Evolutionary conservation across 1,140 invertebrate species (phyloP).

Genomic region (Drosophila fuyamai): DNA sequence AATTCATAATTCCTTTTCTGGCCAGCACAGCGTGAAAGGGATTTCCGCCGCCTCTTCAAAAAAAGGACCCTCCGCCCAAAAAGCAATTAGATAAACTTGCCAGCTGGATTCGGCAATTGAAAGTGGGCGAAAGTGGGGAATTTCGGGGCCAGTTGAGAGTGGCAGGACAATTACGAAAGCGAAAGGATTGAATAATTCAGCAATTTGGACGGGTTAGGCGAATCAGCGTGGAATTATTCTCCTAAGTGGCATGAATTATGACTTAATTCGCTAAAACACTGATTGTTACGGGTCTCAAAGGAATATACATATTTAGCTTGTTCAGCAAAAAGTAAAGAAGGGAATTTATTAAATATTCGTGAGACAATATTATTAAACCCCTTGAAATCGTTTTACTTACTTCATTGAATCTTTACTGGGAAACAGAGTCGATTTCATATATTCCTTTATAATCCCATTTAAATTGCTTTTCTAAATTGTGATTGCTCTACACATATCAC

Average conservation of each 20-base stretch:
- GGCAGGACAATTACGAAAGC: conserved; percentile 49
- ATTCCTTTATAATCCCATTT: not conserved
- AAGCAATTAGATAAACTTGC: conserved; percentile 78
- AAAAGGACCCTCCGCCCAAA: conserved; percentile 16
- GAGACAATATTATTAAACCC: too few species aligned
- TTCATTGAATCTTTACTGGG: not conserved
- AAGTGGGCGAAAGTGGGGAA: conserved; percentile 30
- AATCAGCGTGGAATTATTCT: conserved; percentile 29
- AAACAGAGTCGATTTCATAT: not conserved
- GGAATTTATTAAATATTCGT: not conserved
- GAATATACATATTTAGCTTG: not conserved
- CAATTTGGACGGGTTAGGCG: conserved; percentile 36
- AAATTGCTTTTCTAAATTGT: not conserved
- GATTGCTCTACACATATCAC: not conserved
- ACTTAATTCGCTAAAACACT: conserved; percentile 9
- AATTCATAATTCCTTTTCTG: conserved; percentile 63
- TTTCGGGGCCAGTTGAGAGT: conserved; percentile 47
- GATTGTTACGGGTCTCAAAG: not conserved
- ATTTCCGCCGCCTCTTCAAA: conserved; percentile 47
- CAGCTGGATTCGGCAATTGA: conserved; percentile 65
- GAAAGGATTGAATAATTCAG: conserved; percentile 36
- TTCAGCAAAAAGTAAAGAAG: not conserved
- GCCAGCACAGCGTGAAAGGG: conserved; percentile 68
- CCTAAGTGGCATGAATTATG: conserved; percentile 36
- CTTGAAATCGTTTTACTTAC: not conserved